Conservation (phyloP, 2,888 invertebrate genomes). For the Drosophila monieri region DNA sequence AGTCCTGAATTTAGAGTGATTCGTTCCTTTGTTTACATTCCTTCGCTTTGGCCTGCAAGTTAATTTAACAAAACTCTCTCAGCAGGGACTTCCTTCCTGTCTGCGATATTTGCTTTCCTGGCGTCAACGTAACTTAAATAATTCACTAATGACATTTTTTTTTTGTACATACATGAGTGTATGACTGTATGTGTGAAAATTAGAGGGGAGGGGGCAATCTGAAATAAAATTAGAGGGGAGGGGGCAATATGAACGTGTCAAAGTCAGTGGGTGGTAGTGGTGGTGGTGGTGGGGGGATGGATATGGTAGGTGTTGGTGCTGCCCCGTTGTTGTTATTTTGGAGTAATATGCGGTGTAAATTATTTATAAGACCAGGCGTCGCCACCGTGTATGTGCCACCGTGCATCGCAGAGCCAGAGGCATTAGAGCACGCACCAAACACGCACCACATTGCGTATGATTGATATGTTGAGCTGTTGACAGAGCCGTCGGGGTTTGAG, state of each 20-base stretch:
- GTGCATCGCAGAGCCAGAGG: constrained; percentile 22
- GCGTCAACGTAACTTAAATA: constrained; percentile 63
- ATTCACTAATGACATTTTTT: constrained; percentile 70
- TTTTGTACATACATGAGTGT: constrained; percentile 16
- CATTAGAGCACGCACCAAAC: constrained; percentile 49
- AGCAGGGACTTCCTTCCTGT: constrained; percentile 34
- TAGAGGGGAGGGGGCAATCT: neutral
- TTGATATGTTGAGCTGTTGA: constrained; percentile 76
- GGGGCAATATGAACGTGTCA: constrained; percentile 19
- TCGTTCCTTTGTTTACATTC: constrained; percentile 11
- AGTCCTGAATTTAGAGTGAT: constrained; percentile 18
- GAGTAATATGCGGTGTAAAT: constrained; percentile 56
- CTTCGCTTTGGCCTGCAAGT: constrained; percentile 29
- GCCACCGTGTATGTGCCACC: constrained; percentile 35
- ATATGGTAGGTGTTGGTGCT: neutral
- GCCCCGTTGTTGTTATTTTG: constrained; percentile 36
- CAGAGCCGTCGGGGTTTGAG: constrained; percentile 47
- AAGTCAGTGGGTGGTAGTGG: constrained; percentile 4
- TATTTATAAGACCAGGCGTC: constrained; percentile 67
- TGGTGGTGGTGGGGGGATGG: neutral
- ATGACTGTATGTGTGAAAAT: neutral
- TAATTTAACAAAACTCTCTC: constrained; percentile 63
- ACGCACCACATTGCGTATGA: constrained; percentile 71
- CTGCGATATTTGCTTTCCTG: constrained; percentile 54
- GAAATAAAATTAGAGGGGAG: neutral